Base-by-base conservation (phyloP, 2,888 invertebrate genomes). In the Catocala nupta region DNA sequence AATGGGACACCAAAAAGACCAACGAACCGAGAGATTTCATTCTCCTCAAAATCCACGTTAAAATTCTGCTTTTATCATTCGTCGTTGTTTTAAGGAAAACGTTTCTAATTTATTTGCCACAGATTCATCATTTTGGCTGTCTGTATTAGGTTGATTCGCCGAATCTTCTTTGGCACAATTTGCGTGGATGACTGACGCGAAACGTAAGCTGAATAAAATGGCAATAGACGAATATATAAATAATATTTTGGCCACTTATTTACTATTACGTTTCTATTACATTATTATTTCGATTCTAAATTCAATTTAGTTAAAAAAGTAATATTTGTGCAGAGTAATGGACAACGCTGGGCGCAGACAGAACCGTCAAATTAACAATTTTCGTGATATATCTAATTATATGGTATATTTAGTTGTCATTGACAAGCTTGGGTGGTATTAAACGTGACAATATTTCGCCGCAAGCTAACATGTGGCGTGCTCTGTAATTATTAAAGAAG, bases 21-120 rank as follows among this genome's bases (percentile, higher is more conserved):
- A 68, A 11, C 62, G 63, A 62, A 56, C 64, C 56, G 57, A 52
- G 47, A 5, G 25, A 44, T 55, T 63, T 53, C 50, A 55, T 67
- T 67, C 67, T 55, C 55, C 34, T 65, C 10, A 51, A 53, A 58
- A 55, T 64, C 13, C 49, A 57, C 47, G 53, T 58, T 8, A 63
- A 60, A 63, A 59, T 47, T 44, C 55, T 69, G n/a, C 43, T 43
- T 11, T 9, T 33, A 16, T 39, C n/a, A 54, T 54, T 52, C 55
- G 36, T 50, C 36, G n/a, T 39, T 47, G n/a, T 33, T 51, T 33
- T 25, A 33, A 43, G 47, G 10, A 39, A 74, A 64, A 52, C 45
- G 5, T 10, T 8, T 13, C 48, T 55, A 16, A 13, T 51, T 62
- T 59, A 59, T 48, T 43, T 55, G 9, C 12, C 42, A 13, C 11